Evolutionary conservation across 2,888 invertebrate genomes (phyloP), one percentile per base, ranked within the genome.

Genomic region (Latrodectus elegans): DNA sequence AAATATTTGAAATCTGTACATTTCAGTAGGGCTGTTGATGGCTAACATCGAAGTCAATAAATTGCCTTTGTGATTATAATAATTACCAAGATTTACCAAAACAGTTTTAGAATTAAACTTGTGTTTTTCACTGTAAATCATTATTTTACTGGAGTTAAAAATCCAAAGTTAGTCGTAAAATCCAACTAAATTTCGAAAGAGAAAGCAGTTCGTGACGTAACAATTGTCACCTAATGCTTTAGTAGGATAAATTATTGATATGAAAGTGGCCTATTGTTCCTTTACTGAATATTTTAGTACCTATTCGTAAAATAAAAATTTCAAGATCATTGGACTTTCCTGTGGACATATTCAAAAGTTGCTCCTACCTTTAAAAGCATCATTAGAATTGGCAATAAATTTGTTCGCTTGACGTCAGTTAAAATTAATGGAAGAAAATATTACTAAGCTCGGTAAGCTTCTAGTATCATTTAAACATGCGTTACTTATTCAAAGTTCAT

Each of bases 181-280:
- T 26, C 38, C 67, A 53, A 53, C 67, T 12, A 51, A 64, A 64
- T 64, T 84, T 77, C 64, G 22, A 64, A 70, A 55, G 55, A 22
- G 74, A 38, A 10, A 70, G 76, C 12, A 49, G 38, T 85, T 85
- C 80, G 79, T 87, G 86, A 81, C 81, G 76, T 73, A 76, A 87
- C 76, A 87, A 87, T 86, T 81, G 86, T 73, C 81, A 81, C 76
- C 76, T 80, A 70, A 49, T 71, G 52, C 53, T 60, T 49, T 71
- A 71, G 60, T 49, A 70, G 53, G 64, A 85, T 86, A 86, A 86
- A 81, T 86, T 82, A 77, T 77, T 53, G 38, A 38, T 26, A 60
- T 68, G 72, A 81, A 81, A 79, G 71, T 52, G 71, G 38, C 60
- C 86, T 87, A 87, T 87, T 87, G 86, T 87, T 87, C 81, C 71